A percentile compares a stretch with the other conserved stretches of the same genome.
phyloP scores from a whole-genome alignment of 2,888 invertebrate species.

The Protodeltote pygarga region DNA sequence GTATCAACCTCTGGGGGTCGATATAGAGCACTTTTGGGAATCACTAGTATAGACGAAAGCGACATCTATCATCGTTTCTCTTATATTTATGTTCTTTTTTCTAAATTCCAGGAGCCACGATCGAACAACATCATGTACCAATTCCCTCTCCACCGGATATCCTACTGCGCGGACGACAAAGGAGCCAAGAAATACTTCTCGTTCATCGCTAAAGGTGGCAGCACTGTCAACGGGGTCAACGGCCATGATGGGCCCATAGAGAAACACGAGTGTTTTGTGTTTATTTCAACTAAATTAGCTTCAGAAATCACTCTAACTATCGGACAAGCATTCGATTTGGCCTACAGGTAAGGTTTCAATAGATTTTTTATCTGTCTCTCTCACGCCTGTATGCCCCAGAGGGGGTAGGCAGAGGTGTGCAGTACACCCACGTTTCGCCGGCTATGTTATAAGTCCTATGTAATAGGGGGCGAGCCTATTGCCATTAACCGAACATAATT shows the following conservation, averaged over 20 bases:
- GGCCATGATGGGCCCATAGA: slow-evolving; percentile 84
- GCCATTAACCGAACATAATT: no score
- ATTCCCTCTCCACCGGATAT: slow-evolving; percentile 98
- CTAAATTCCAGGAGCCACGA: slow-evolving; percentile 88
- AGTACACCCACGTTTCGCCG: no score
- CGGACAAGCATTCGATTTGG: slow-evolving; percentile 99
- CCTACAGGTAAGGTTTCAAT: slow-evolving; percentile 91
- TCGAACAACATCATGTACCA: slow-evolving; percentile 95
- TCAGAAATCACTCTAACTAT: slow-evolving; percentile 99
- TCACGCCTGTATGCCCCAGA: no score
- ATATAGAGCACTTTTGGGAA: no score
- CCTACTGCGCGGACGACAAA: slow-evolving; percentile 99
- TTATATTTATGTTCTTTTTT: background rate
- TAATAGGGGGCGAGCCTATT: no score
- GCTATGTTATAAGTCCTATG: no score
- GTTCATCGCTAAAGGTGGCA: slow-evolving; percentile 93
- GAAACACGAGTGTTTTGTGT: slow-evolving; percentile 98
- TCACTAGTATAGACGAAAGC: no score
- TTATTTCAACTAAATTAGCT: slow-evolving; percentile 98
- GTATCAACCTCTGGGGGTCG: no score
- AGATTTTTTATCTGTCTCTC: no score
- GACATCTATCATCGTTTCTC: background rate
- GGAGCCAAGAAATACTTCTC: slow-evolving; percentile 99
- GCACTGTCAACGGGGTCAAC: slow-evolving; percentile 67
- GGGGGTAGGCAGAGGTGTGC: no score